A percentile compares a stretch with the other conserved stretches of the same genome.
Evolutionary conservation across 2,888 invertebrate genomes (phyloP).

Genomic region (Chrysolina oricalcia): DNA sequence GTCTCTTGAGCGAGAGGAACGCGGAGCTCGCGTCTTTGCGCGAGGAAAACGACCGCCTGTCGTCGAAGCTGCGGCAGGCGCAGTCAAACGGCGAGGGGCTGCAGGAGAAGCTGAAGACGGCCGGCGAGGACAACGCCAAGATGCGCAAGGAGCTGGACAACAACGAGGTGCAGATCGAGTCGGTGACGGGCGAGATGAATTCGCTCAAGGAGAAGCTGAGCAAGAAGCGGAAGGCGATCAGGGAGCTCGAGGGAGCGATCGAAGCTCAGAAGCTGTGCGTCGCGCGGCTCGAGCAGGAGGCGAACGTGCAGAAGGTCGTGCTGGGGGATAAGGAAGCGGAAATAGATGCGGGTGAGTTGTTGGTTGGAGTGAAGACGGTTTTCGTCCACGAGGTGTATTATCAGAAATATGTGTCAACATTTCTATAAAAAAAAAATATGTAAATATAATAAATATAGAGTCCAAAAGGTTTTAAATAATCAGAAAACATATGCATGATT

Average conservation of each 20-base stretch:
- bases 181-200: conserved; percentile 51
- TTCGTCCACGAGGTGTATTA: too few species aligned
- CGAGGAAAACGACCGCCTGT: conserved; percentile 39
- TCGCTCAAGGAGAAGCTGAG: conserved; percentile 59
- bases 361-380: background rate
- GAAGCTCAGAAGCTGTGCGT: conserved; percentile 53
- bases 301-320: conserved; percentile 57
- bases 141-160: conserved; percentile 49
- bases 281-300: conserved; percentile 60
- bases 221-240: conserved; percentile 58
- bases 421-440: too few species aligned
- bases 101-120: conserved; percentile 41
- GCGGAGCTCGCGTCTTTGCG: conserved; percentile 75
- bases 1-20: conserved; percentile 67
- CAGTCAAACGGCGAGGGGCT: conserved; percentile 36
- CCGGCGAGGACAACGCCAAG: conserved; percentile 43
- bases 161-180: conserved; percentile 39
- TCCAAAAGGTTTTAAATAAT: too few species aligned
- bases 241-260: conserved; percentile 51
- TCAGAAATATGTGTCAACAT: too few species aligned
- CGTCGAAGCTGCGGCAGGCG: conserved; percentile 17
- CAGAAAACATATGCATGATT: too few species aligned
- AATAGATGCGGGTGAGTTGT: conserved; percentile 70
- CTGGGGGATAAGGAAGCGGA: conserved; percentile 73
- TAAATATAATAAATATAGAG: too few species aligned